Base-by-base conservation (phyloP, 2,113 vertebrate species). In the Ophiodon elongatus region DNA sequence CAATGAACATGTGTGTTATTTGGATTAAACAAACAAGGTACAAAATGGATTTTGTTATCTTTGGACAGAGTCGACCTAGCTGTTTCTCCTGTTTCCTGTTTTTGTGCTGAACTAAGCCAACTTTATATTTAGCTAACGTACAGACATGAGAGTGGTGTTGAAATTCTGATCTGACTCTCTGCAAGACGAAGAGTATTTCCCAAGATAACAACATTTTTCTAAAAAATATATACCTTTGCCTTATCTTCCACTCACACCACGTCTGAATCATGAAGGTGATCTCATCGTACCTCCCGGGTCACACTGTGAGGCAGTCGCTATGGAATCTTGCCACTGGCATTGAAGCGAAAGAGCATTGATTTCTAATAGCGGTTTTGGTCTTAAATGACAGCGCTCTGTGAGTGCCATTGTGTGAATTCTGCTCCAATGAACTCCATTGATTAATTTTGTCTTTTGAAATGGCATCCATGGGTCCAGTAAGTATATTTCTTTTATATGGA, bases 391-490 rank as follows among this genome's bases (percentile, higher is more conserved):
- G 82, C 56, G 64, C 79, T 84, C 69, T 78, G 79, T 64, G 73
- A 85, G 65, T 64, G 76, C 80, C 87, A 87, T 92, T 90, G 89
- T 87, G 89, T 82, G 76, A 85, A 89, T 89, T 89, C 78, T 17
- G 75, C 83, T 88, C 71, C 80, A 85, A 52, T 82, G 62, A 87
- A 87, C 79, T 82, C 45, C 66, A 93, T 89, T 91, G 92, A 94
- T 93, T 89, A 56, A 90, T 87, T 86, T 73, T 79, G 85, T 88
- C 85, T 90, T 89, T 91, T 85, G 80, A 92, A 87, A 91, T 73
- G 70, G 89, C 79, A 88, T 85, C 79, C 13, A 37, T 62, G 9
- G 65, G 73, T 85, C 79, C 60, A 73, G 79, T 68, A 80, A 87
- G 79, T 84, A 64, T 76, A 79, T 83, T 87, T 87, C 45, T 89